Evolutionary conservation across 1,140 invertebrate species (phyloP).

Genomic region (Zaprionus taronus): DNA sequence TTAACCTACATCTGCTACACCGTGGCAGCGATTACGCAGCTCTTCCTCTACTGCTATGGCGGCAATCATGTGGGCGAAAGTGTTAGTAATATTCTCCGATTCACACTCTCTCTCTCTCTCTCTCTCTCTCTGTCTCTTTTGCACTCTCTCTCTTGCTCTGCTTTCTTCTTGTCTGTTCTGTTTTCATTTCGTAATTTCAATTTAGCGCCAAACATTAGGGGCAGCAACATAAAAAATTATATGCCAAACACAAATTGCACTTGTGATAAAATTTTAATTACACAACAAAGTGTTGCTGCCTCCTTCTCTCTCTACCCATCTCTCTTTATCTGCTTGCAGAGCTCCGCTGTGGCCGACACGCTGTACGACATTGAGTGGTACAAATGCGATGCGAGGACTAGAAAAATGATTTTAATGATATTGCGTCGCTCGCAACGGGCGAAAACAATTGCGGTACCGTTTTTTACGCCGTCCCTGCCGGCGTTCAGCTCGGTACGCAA

Average conservation of each 20-base stretch:
- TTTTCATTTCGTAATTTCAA: constrained; percentile 65
- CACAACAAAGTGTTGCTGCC: constrained; percentile 59
- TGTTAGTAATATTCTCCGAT: constrained; percentile 55
- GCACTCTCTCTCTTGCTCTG: background rate
- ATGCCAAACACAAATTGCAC: constrained; percentile 69
- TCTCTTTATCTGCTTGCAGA: constrained; percentile 47
- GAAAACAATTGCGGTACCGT: constrained; percentile 79
- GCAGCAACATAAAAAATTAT: constrained; percentile 69
- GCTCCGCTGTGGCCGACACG: constrained; percentile 66
- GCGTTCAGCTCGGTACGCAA: constrained; percentile 73
- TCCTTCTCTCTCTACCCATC: background rate
- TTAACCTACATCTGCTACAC: constrained; percentile 79
- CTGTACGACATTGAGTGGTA: constrained; percentile 82
- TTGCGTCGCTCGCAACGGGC: constrained; percentile 75
- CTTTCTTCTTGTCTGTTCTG: constrained; percentile 19
- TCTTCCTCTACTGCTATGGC: constrained; percentile 76
- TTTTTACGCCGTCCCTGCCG: constrained; percentile 80
- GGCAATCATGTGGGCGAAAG: constrained; percentile 79
- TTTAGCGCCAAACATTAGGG: constrained; percentile 65
- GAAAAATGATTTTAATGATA: constrained; percentile 83
- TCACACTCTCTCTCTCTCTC: constrained; percentile 1
- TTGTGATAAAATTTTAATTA: constrained; percentile 79
- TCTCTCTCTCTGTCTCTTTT: background rate
- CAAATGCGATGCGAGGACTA: constrained; percentile 80
- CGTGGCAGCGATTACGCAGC: constrained; percentile 74